phyloP scores from a whole-genome alignment of 2,797 vertebrate species.

The Hoplostethus atlanticus region DNA sequence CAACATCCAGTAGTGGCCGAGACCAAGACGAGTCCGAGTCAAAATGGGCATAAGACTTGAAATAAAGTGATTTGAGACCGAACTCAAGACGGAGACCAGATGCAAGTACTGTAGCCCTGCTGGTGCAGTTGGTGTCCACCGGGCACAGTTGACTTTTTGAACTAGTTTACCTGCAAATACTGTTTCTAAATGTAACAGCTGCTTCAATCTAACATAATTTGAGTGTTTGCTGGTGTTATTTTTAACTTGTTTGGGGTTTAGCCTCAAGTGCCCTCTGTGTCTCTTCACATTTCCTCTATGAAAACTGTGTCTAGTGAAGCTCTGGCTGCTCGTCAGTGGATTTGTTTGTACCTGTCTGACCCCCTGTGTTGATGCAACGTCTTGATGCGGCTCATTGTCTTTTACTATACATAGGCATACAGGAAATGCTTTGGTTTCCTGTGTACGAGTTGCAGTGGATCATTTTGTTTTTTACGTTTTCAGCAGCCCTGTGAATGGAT shows the following conservation, averaged over 20 bases:
- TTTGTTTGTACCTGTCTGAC: constrained; percentile 5
- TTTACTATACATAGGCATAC: constrained; percentile 37
- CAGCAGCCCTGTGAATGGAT: constrained; percentile 56
- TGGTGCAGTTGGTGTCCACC: too few relatives aligned
- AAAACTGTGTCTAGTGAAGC: not conserved
- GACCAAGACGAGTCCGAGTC: too few relatives aligned
- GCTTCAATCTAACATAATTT: not conserved
- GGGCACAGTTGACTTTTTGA: too few relatives aligned
- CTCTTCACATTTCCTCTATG: not conserved
- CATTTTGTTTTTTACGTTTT: constrained; percentile 31
- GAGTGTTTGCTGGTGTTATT: not conserved
- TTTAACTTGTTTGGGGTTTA: not conserved
- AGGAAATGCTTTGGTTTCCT: constrained; percentile 82
- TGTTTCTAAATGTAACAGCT: too few relatives aligned
- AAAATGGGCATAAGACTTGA: too few relatives aligned
- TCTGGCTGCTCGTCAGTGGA: not conserved
- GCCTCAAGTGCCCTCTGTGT: not conserved
- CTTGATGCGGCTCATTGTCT: constrained; percentile 17
- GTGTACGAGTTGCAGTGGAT: constrained; percentile 55
- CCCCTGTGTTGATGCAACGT: constrained; percentile 24
- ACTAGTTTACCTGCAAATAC: too few relatives aligned
- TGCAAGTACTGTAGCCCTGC: too few relatives aligned
- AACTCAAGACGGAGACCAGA: too few relatives aligned
- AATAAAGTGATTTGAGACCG: too few relatives aligned
- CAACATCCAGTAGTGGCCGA: too few relatives aligned